Evolutionary conservation across 2,888 invertebrate genomes (phyloP).

Genomic region (Scaptomyza tumidula): DNA sequence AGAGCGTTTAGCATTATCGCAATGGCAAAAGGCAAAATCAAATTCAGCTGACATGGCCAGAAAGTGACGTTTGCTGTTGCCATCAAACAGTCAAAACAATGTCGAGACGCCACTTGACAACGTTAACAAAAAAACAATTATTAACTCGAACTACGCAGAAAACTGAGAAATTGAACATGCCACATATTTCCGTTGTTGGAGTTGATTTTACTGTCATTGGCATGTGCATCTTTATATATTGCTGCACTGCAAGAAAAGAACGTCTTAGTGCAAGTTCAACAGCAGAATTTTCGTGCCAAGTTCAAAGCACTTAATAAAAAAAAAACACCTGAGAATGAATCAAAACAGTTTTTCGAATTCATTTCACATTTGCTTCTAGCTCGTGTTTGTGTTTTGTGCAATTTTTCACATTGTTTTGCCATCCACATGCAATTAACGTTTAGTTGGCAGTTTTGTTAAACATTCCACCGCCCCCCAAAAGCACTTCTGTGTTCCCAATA

Average conservation of each 20-base stretch:
- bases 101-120: constrained; percentile 16
- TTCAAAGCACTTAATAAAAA: constrained; percentile 7
- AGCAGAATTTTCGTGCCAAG: constrained; percentile 25
- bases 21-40: constrained; percentile 40
- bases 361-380: neutral
- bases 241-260: neutral
- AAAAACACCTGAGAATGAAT: neutral
- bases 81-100: constrained; percentile 34
- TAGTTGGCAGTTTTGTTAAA: constrained; percentile 60
- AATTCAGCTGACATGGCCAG: constrained; percentile 59
- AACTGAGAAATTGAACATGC: constrained; percentile 34
- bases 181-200: constrained; percentile 46
- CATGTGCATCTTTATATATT: constrained; percentile 20
- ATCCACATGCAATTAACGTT: constrained; percentile 58
- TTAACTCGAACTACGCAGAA: neutral
- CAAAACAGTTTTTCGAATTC: constrained; percentile 17
- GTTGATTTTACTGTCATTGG: constrained; percentile 9
- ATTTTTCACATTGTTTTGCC: constrained; percentile 70
- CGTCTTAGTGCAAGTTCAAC: neutral
- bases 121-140: neutral
- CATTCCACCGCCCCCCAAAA: constrained; percentile 21
- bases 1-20: constrained; percentile 5
- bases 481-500: neutral
- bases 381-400: constrained; percentile 53
- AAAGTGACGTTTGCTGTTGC: constrained; percentile 15